These are phyloP conservation scores for Eremobia ochroleuca DNA, from an alignment of 2,888 invertebrate genomes.

Conservation along the genomic window DNA sequence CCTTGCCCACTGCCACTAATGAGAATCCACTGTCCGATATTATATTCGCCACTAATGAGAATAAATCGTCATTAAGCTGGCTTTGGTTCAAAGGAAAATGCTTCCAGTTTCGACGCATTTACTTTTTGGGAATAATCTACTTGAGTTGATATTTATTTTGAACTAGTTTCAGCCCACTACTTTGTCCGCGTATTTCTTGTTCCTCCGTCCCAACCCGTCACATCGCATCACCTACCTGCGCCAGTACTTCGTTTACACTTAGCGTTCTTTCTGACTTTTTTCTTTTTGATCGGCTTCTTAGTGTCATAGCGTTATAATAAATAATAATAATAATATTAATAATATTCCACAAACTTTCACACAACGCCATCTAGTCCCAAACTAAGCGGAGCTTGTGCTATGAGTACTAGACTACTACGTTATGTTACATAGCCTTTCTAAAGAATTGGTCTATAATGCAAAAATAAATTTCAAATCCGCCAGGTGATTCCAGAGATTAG, in stretches of 20 bases:
- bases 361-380: too few relatives aligned
- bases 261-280: background rate
- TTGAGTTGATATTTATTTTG: background rate
- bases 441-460: background rate
- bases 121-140: constrained; percentile 4
- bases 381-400: too few relatives aligned
- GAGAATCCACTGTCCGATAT: too few relatives aligned
- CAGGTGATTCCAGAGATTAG: background rate
- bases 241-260: background rate
- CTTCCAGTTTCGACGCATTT: background rate
- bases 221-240: background rate
- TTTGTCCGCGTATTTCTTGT: background rate
- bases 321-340: too few relatives aligned
- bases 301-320: too few relatives aligned
- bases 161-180: background rate
- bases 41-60: background rate
- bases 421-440: background rate
- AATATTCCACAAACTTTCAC: too few relatives aligned
- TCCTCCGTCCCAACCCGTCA: too few relatives aligned
- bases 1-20: too few relatives aligned
- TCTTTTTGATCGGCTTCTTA: background rate
- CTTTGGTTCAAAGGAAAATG: background rate
- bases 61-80: background rate
- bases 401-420: too few relatives aligned
- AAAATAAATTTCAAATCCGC: background rate